These are phyloP conservation scores for Holacanthella duospinosa DNA, from an alignment of 2,888 invertebrate species.

Conservation along the genomic window DNA sequence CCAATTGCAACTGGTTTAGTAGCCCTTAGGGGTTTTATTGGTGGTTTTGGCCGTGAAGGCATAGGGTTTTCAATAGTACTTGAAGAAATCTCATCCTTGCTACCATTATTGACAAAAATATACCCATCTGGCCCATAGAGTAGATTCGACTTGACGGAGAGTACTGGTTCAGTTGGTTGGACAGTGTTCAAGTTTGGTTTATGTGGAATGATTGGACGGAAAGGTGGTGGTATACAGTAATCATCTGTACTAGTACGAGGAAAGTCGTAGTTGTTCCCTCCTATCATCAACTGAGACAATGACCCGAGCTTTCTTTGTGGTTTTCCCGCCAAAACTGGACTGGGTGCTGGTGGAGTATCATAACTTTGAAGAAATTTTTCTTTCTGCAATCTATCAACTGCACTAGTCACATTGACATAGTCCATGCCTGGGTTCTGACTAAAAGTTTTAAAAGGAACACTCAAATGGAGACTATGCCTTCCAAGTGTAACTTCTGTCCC, in stretches of 20 bases:
- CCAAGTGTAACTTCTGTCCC: not conserved
- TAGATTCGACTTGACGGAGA: not conserved
- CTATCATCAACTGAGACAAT: not conserved
- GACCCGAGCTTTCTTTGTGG: not conserved
- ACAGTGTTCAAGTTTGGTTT: not conserved
- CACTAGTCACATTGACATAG: not conserved
- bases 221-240: slow-evolving; percentile 27
- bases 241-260: slow-evolving; percentile 19
- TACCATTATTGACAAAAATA: slow-evolving; percentile 4
- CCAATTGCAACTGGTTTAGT: not conserved
- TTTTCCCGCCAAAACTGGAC: not conserved
- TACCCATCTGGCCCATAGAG: not conserved
- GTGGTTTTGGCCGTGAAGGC: not conserved
- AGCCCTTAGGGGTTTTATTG: not conserved
- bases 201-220: slow-evolving; percentile 15
- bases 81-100: too few relatives aligned
- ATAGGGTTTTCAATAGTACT: slow-evolving; percentile 3
- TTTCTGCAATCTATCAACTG: not conserved
- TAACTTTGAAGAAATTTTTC: not conserved
- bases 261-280: slow-evolving; percentile 18
- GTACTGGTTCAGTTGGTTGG: not conserved
- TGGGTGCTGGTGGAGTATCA: not conserved
- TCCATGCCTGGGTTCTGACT: not conserved
- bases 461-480: not conserved
- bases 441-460: not conserved